phyloP scores from a whole-genome alignment of 2,888 invertebrate genomes.

The Dicranocentrus wangi region DNA sequence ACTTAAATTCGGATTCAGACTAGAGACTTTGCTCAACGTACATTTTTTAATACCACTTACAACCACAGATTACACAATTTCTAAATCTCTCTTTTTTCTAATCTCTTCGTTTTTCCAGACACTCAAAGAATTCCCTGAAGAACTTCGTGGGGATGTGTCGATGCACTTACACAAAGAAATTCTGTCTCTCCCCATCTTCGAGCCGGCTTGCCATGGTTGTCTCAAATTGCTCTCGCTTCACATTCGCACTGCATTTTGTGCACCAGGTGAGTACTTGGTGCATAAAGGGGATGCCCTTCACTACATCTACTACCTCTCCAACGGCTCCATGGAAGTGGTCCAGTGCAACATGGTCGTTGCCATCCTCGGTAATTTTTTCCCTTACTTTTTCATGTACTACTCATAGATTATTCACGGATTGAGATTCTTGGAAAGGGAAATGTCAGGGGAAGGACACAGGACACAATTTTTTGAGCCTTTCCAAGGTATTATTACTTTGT shows the following conservation, averaged over 20 bases:
- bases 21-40: too few relatives aligned
- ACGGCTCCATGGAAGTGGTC: constrained; percentile 97
- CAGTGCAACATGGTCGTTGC: constrained; percentile 97
- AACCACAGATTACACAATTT: too few relatives aligned
- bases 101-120: constrained; percentile 86
- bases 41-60: too few relatives aligned
- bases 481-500: background rate
- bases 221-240: constrained; percentile 92
- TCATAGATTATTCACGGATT: too few relatives aligned
- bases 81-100: too few relatives aligned
- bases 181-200: constrained; percentile 94
- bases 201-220: constrained; percentile 91
- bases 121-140: constrained; percentile 95
- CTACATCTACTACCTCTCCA: constrained; percentile 95
- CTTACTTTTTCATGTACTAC: constrained; percentile 16
- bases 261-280: constrained; percentile 94
- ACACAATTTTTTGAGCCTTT: too few relatives aligned
- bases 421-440: too few relatives aligned
- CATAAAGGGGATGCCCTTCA: constrained; percentile 95
- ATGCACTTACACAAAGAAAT: constrained; percentile 97
- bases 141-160: constrained; percentile 94
- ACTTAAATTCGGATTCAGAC: too few relatives aligned
- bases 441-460: too few relatives aligned
- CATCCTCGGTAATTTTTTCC: constrained; percentile 87
- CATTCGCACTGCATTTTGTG: constrained; percentile 95